Conservation (phyloP, 2,113 vertebrate species). For the Burhinus bistriatus region DNA sequence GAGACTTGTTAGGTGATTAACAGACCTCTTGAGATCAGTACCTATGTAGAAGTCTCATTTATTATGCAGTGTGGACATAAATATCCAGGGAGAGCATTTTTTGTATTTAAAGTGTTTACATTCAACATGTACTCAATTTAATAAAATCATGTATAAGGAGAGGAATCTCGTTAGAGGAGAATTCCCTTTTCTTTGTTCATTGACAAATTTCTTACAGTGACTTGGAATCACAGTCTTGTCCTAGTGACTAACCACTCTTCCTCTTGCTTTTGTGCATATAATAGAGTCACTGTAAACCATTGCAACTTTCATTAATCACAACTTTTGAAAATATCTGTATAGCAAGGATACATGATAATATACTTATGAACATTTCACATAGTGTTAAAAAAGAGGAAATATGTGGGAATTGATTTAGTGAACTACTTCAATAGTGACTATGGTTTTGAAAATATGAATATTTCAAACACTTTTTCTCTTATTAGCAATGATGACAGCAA, state of each 20-base stretch:
- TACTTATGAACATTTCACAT: background rate
- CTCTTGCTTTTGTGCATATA: background rate
- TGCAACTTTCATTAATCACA: background rate
- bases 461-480: background rate
- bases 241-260: background rate
- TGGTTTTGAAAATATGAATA: background rate
- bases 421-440: background rate
- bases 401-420: background rate
- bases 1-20: background rate
- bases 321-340: background rate
- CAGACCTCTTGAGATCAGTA: background rate
- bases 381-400: background rate
- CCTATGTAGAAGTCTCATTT: background rate
- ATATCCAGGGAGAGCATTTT: background rate
- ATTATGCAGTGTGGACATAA: background rate
- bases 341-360: fast-evolving
- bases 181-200: background rate
- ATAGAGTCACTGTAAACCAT: background rate
- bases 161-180: background rate
- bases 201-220: background rate
- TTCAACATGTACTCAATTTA: background rate
- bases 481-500: background rate
- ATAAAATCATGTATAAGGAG: background rate
- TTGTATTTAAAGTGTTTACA: background rate
- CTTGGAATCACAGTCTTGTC: background rate